Base-by-base conservation (phyloP, 1,140 invertebrate genomes). In the Drosophila serrata region DNA sequence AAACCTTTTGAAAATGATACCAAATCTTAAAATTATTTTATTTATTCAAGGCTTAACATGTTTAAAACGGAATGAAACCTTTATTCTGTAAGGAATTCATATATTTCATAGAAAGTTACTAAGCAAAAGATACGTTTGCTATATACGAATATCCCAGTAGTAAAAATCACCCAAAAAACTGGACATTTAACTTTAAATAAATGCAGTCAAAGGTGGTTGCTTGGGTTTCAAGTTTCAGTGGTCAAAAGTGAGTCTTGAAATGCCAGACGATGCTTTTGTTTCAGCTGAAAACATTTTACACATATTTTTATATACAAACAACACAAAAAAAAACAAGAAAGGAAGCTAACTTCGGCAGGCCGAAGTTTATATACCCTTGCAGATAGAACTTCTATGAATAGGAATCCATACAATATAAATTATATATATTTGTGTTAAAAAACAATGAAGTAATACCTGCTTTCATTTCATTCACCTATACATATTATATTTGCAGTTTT, bases 241-340 rank as follows among this genome's bases (percentile, higher is more conserved):
- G 72, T 65, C 74, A 57, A 76, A 45, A 67, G 60, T 58, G 40
- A 67, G 55, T 57, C 75, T 77, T 61, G 75, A 76, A 77, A 70
- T 78, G 57, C 64, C 75, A 77, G 74, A 70, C 75, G 63, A 77
- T 69, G 75, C 74, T 70, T 77, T 78, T 78, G 64, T 78, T 78
- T 70, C 58, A 55, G 15, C 39, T 77, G 40, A 57, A 77, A 62
- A 63, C 46, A 61, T 39, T 77, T 68, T 75, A 63, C 58, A 68
- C 61, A 65, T 59, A 57, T 64, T 81, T 81, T 8, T 27, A 82
- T 37, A n/a, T n/a, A 31, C 17, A n/a, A n/a, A n/a, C n/a, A n/a
- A n/a, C n/a, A n/a, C n/a, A n/a, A n/a, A n/a, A n/a, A n/a, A n/a
- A n/a, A n/a, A n/a, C n/a, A n/a, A n/a, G n/a, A n/a, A n/a, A n/a